Conservation (phyloP, 1,140 invertebrate species). For the Drusus annulatus region DNA sequence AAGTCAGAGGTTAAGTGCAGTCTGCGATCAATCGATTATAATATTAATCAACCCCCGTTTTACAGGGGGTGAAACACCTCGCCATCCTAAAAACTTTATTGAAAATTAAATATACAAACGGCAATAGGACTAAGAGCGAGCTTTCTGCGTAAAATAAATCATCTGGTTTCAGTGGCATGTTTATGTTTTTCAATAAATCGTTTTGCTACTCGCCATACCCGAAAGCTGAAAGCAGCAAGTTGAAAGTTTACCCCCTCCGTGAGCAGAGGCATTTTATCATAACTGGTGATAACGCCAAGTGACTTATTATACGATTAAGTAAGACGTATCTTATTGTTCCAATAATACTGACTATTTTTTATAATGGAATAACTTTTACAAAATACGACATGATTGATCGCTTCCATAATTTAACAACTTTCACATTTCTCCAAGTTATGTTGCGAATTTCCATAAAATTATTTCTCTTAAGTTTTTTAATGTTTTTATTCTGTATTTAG, state of each 20-base stretch:
- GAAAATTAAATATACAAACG: constrained; percentile 31
- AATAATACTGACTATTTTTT: constrained; percentile 33
- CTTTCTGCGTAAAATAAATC: constrained; percentile 37
- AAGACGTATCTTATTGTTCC: constrained; percentile 44
- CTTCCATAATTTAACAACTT: neutral
- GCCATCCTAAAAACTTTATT: constrained; percentile 16
- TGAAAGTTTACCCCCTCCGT: constrained; percentile 25
- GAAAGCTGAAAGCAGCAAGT: neutral
- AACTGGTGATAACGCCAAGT: constrained; percentile 44
- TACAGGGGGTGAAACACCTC: constrained; percentile 19
- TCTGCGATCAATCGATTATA: constrained; percentile 1
- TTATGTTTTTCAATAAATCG: constrained; percentile 44
- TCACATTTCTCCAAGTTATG: neutral
- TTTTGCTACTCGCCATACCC: neutral
- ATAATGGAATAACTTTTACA: constrained; percentile 31
- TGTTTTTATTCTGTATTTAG: neutral
- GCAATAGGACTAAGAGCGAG: neutral
- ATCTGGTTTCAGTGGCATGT: constrained; percentile 39
- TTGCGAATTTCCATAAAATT: neutral
- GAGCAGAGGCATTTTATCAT: constrained; percentile 38
- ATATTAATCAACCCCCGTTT: neutral
- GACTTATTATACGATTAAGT: constrained; percentile 45
- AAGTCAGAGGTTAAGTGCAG: neutral
- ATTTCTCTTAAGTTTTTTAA: neutral
- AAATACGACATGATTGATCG: constrained; percentile 31